phyloP scores from a whole-genome alignment of 2,113 vertebrate species.

The Abramis brama region DNA sequence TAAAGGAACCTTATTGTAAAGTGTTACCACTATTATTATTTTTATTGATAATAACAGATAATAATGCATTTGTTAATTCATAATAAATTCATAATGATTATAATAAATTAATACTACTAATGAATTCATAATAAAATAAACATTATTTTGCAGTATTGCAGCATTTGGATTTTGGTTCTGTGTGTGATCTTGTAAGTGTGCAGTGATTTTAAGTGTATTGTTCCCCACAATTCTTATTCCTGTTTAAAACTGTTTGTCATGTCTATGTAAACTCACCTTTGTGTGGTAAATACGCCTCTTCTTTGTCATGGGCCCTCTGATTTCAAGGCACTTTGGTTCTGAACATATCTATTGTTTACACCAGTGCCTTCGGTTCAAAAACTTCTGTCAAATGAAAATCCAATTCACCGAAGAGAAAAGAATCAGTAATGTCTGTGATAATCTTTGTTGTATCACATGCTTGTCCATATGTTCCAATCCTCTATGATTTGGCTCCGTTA shows the following conservation, averaged over 20 bases:
- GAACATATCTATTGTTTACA: neutral
- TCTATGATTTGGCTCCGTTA: neutral
- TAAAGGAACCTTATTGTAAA: no score
- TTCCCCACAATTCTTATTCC: neutral
- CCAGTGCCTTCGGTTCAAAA: neutral
- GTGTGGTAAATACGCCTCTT: no score
- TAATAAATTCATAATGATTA: neutral
- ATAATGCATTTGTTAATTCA: no score
- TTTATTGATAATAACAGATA: no score
- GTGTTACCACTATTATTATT: no score
- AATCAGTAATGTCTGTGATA: neutral
- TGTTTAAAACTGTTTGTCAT: neutral
- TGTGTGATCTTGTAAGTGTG: neutral
- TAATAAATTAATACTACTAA: no score
- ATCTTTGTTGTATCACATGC: constrained; percentile 40
- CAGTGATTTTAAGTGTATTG: neutral
- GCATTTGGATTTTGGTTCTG: neutral
- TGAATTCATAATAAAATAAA: neutral
- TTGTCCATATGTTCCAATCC: neutral
- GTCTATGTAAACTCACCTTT: neutral
- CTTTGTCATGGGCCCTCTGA: neutral
- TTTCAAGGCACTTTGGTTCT: neutral
- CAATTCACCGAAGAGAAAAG: constrained; percentile 4
- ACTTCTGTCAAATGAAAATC: neutral
- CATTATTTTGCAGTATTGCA: neutral